Conservation (phyloP, 2,113 vertebrate species). For the Mesembrinibis cayennensis region DNA sequence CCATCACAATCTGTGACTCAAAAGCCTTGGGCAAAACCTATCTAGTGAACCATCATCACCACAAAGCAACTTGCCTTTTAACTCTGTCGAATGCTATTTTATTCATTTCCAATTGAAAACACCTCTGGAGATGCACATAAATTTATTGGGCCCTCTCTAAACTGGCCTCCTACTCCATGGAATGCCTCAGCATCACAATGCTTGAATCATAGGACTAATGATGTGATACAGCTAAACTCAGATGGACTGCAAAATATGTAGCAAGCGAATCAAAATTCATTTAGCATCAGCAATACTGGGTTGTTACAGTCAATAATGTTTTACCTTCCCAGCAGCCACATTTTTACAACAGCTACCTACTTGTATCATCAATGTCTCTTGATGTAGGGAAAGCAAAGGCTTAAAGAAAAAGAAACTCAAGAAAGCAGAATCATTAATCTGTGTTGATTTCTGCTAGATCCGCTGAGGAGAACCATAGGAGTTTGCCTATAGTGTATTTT, state of each 20-base stretch:
- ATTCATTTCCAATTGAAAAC: constrained; percentile 43
- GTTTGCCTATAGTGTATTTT: background rate
- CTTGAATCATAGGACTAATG: background rate
- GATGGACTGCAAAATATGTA: background rate
- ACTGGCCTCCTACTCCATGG: background rate
- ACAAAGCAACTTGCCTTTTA: constrained; percentile 31
- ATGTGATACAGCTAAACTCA: background rate
- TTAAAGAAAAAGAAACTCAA: background rate
- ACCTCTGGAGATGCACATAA: background rate
- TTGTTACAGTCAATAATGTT: background rate
- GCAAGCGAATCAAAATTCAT: background rate
- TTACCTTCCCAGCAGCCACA: constrained; percentile 25
- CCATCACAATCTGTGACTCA: constrained; percentile 9
- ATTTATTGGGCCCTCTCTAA: constrained; percentile 1
- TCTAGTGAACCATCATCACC: constrained; percentile 10
- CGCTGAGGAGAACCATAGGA: background rate
- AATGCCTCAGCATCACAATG: background rate
- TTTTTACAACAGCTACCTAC: constrained; percentile 45
- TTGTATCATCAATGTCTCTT: background rate
- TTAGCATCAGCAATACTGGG: background rate
- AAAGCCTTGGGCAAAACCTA: constrained; percentile 17
- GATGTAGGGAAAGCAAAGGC: background rate
- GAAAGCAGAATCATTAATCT: background rate
- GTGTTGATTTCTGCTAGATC: constrained; percentile 29
- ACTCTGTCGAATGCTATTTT: constrained; percentile 36